These are phyloP conservation scores for Azemiops feae DNA, from an alignment of 2,113 vertebrate species.

Conservation along the genomic window DNA sequence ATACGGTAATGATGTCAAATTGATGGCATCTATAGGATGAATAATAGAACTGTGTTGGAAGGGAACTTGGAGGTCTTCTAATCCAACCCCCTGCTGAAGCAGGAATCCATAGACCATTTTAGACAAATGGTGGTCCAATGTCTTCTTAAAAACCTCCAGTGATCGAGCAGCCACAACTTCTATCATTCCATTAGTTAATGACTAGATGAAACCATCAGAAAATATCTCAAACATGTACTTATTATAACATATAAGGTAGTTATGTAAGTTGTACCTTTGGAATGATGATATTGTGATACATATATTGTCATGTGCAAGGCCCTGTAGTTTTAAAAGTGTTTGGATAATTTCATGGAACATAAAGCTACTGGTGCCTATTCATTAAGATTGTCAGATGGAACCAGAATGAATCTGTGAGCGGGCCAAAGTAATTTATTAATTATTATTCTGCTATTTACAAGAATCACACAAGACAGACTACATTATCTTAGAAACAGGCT, in stretches of 20 bases:
- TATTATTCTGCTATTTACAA: not conserved
- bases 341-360: not conserved
- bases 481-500: not conserved
- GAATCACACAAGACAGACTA: not conserved
- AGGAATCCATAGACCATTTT: not conserved
- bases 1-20: not conserved
- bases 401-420: not conserved
- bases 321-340: not conserved
- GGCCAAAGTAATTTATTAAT: not conserved
- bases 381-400: not conserved
- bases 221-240: not conserved
- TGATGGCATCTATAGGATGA: not conserved
- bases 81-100: not conserved
- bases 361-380: not conserved
- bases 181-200: not conserved
- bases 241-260: not conserved
- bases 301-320: not conserved
- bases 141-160: too few relatives aligned
- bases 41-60: not conserved
- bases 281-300: not conserved
- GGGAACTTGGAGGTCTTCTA: not conserved
- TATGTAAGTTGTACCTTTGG: not conserved
- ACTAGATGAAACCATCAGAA: not conserved
- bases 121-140: not conserved
- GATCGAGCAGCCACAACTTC: not conserved